These are phyloP conservation scores for Anolis sagrei DNA, from an alignment of 2,113 vertebrate genomes.

Conservation along the genomic window DNA sequence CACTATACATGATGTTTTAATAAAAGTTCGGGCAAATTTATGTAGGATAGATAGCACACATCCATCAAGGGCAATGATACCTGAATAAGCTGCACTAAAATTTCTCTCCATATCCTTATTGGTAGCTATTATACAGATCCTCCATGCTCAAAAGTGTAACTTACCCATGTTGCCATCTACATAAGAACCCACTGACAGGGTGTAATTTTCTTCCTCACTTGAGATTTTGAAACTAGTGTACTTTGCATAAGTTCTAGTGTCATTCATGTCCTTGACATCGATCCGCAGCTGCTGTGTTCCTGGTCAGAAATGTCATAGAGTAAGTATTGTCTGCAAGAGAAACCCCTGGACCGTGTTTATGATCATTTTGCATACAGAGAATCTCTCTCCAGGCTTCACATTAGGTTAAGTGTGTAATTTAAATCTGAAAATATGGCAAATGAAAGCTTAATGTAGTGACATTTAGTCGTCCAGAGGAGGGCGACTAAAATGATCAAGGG, in stretches of 20 bases:
- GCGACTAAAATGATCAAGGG: too few relatives aligned
- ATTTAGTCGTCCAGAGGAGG: too few relatives aligned
- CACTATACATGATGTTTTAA: too few relatives aligned
- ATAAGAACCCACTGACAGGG: slow-evolving; percentile 19
- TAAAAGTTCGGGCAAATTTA: too few relatives aligned
- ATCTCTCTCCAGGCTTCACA: neutral
- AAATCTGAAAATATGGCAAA: too few relatives aligned
- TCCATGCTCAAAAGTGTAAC: neutral
- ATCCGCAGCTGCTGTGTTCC: slow-evolving; percentile 42
- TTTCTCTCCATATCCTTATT: too few relatives aligned
- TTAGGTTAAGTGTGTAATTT: neutral
- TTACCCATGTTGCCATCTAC: slow-evolving; percentile 43
- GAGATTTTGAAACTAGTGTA: slow-evolving; percentile 39
- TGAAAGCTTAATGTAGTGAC: neutral
- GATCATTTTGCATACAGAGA: neutral
- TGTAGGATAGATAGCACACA: too few relatives aligned
- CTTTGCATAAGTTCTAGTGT: slow-evolving; percentile 25
- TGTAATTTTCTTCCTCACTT: slow-evolving; percentile 44
- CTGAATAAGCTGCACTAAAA: too few relatives aligned
- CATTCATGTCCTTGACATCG: slow-evolving; percentile 45
- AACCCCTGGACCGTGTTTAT: too few relatives aligned
- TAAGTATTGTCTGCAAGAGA: neutral
- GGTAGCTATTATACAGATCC: neutral
- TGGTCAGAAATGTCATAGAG: neutral
- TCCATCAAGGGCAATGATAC: too few relatives aligned